A percentile compares a stretch with the other conserved stretches of the same genome.
These are phyloP conservation scores for Sialia sialis DNA, from an alignment of 2,113 vertebrate species.

Conservation along the genomic window DNA sequence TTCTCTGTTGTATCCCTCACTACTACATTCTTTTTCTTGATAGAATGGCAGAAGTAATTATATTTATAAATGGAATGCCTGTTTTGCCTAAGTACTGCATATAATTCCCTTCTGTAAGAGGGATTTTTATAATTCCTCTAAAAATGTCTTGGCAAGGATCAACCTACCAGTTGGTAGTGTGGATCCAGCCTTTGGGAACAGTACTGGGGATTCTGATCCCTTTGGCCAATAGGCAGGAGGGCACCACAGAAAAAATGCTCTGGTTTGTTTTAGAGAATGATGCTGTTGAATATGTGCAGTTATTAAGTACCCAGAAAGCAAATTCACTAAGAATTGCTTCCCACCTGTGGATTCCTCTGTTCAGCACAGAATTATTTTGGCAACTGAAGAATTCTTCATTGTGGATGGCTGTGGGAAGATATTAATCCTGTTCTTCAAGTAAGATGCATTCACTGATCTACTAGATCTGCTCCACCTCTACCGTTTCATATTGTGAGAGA, in stretches of 20 bases:
- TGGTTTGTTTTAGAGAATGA: not conserved
- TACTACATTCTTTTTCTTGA: conserved; percentile 50
- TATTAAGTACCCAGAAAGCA: not conserved
- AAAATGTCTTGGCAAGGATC: conserved; percentile 50
- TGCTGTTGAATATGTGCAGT: not conserved
- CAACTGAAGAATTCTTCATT: conserved; percentile 37
- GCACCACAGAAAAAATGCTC: not conserved
- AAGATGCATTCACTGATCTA: not conserved
- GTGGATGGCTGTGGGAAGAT: conserved; percentile 45
- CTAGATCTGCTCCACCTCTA: not conserved
- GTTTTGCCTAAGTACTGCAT: conserved; percentile 47
- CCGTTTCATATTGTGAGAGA: not conserved
- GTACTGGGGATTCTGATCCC: not conserved
- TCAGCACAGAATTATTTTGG: conserved; percentile 44
- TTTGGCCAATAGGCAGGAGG: conserved; percentile 12
- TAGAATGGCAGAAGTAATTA: conserved; percentile 54
- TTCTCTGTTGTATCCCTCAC: conserved; percentile 15
- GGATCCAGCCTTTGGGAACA: not conserved
- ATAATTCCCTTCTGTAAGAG: conserved; percentile 43
- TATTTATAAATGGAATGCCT: conserved; percentile 61
- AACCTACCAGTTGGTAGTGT: conserved; percentile 1
- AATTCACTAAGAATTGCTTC: not conserved
- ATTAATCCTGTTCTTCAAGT: conserved; percentile 39
- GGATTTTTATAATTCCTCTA: conserved; percentile 64
- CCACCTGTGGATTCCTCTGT: conserved; percentile 46